A percentile compares a stretch with the other conserved stretches of the same genome.
Evolutionary conservation across 2,797 vertebrate genomes (phyloP).

Genomic region (Protonibea diacanthus): DNA sequence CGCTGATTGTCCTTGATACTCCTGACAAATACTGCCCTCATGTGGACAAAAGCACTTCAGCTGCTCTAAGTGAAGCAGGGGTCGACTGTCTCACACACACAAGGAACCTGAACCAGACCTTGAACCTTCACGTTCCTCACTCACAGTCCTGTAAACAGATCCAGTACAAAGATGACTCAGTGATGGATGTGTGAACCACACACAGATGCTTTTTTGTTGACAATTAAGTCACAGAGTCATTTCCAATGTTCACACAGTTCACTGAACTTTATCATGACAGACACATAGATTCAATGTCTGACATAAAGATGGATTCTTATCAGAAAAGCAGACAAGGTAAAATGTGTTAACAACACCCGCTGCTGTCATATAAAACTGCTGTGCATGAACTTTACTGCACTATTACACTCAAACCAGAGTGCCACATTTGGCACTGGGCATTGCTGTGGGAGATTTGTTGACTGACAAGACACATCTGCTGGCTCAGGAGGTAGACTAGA

Average conservation of each 20-base stretch:
- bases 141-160: neutral
- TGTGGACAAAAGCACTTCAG: conserved; percentile 54
- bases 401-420: neutral
- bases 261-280: neutral
- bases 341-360: too few relatives aligned
- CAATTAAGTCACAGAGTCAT: neutral
- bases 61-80: neutral
- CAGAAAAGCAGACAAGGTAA: neutral
- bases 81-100: neutral
- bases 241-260: neutral
- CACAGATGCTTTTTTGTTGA: neutral
- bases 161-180: neutral
- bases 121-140: neutral
- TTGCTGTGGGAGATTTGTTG: neutral
- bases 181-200: too few relatives aligned
- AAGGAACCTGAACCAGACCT: neutral
- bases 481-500: too few relatives aligned
- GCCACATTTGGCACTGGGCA: too few relatives aligned
- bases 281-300: neutral
- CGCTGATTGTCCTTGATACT: neutral
- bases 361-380: neutral
- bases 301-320: neutral
- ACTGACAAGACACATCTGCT: neutral
- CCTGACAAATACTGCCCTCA: conserved; percentile 70
- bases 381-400: neutral